These are phyloP conservation scores for Anolis carolinensis DNA, from an alignment of 2,113 vertebrate genomes.

Conservation along the genomic window DNA sequence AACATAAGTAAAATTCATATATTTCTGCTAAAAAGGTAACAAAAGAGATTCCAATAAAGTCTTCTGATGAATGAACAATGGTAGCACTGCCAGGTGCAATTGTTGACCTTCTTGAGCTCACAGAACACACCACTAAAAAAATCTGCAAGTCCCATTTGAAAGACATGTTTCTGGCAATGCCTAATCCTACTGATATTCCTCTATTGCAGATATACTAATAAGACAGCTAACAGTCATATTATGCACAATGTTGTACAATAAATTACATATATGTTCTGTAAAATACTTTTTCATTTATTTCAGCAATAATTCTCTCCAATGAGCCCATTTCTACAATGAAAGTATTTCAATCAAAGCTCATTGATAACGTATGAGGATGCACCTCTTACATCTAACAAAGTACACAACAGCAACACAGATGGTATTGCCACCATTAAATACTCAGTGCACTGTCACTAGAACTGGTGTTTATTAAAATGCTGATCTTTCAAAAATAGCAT, in stretches of 20 bases:
- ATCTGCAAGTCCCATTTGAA: background rate
- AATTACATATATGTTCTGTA: background rate
- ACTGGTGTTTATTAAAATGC: background rate
- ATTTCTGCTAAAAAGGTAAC: background rate
- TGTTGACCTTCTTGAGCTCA: background rate
- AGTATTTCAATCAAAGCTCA: background rate
- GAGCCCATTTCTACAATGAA: background rate
- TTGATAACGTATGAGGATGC: background rate
- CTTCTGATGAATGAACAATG: background rate
- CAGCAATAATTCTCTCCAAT: background rate
- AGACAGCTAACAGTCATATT: background rate
- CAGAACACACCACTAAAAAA: background rate
- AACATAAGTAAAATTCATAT: conserved; percentile 18
- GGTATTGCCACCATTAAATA: background rate
- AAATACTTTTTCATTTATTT: background rate
- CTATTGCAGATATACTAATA: background rate
- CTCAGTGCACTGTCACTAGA: background rate
- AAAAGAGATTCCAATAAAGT: background rate
- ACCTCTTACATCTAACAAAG: background rate
- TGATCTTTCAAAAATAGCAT: background rate
- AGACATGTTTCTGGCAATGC: rapidly evolving
- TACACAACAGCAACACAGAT: background rate
- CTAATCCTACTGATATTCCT: background rate
- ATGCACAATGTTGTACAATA: background rate
- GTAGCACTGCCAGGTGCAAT: background rate